A percentile compares a stretch with the other conserved stretches of the same genome.
These are phyloP conservation scores for Idaea biselata DNA, from an alignment of 2,888 invertebrate genomes.

Conservation along the genomic window DNA sequence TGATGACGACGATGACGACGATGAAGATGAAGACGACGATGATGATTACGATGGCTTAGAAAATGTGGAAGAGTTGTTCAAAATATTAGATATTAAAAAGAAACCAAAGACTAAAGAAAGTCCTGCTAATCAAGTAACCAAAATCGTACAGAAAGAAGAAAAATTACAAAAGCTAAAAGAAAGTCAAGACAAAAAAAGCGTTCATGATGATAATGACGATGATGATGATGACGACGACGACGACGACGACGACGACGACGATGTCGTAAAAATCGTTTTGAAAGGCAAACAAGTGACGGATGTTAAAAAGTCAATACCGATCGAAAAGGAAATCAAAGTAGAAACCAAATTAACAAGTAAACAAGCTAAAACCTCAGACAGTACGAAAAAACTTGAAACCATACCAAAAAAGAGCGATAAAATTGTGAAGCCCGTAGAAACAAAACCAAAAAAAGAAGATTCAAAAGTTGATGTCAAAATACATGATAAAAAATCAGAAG, in stretches of 20 bases:
- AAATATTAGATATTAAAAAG: slow-evolving; percentile 26
- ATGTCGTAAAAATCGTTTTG: slow-evolving; percentile 22
- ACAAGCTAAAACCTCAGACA: slow-evolving; percentile 8
- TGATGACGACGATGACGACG: slow-evolving; percentile 12
- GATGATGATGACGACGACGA: slow-evolving; percentile 35
- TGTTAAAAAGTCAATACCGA: slow-evolving; percentile 6
- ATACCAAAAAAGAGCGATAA: slow-evolving; percentile 11
- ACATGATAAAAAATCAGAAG: slow-evolving; percentile 21
- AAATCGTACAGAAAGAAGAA: slow-evolving; percentile 17
- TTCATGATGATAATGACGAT: slow-evolving; percentile 37
- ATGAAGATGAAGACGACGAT: slow-evolving; percentile 33
- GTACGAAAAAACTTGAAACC: slow-evolving; percentile 8
- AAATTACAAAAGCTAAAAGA: slow-evolving; percentile 13
- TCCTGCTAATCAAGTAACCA: slow-evolving; percentile 6
- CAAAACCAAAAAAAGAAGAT: slow-evolving; percentile 12
- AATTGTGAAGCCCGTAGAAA: slow-evolving; percentile 17
- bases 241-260: slow-evolving; percentile 24
- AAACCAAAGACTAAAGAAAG: slow-evolving; percentile 28
- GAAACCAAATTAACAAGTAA: slow-evolving; percentile 6
- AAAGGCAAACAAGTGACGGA: slow-evolving; percentile 10
- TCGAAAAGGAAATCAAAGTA: slow-evolving; percentile 1
- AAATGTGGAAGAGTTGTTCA: slow-evolving; percentile 26
- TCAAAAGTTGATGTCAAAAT: slow-evolving; percentile 8
- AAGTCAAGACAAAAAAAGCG: slow-evolving; percentile 20
- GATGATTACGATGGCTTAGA: slow-evolving; percentile 30